Base-by-base conservation (phyloP, 2,113 vertebrate species). In the Odobenus rosmarus region DNA sequence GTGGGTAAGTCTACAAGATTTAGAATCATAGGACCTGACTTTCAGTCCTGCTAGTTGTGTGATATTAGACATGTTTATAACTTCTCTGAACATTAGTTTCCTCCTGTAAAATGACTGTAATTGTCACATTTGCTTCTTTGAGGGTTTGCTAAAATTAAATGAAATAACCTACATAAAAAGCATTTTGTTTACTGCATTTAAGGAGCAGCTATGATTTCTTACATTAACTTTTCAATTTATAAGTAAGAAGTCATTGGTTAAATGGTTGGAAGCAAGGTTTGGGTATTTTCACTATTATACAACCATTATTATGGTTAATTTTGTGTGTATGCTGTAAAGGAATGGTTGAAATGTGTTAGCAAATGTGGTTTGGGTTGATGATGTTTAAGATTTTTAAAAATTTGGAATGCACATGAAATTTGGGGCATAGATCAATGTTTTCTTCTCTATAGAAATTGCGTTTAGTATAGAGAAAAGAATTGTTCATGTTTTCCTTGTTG, bases 341-440 rank as follows among this genome's bases (percentile, higher is more conserved):
- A 90, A 69, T 76, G 21, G 19, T 94, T 79, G 46, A 79, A 71
- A 83, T 91, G 6, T 96, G 28, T 69, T 82, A 67, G 31, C 33
- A 87, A 77, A 87, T 92, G 72, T 14, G 55, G 28, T 95, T 93
- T 93, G 51, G 7, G 7, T 85, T 80, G 28, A 3, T 92, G 24
- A 15, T 62, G 33, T 15, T 84, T 76, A 69, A 51, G 72, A 62
- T 28, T 69, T 85, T 72, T 18, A 3, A 13, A 80, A 33, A 69
- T 46, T 21, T 82, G 23, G 0, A 86, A 89, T 89, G 72, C 36
- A 59, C 4, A 7, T 79, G 18, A 82, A 53, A 42, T 49, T 87
- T 91, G 95, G 61, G 74, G 89, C 83, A 86, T 82, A 61, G 33
- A 62, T 96, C 77, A 95, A 24, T 95, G 36, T 90, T 94, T 61